These are phyloP conservation scores for Zaprionus capensis DNA, from an alignment of 1,140 invertebrate genomes.

Conservation along the genomic window DNA sequence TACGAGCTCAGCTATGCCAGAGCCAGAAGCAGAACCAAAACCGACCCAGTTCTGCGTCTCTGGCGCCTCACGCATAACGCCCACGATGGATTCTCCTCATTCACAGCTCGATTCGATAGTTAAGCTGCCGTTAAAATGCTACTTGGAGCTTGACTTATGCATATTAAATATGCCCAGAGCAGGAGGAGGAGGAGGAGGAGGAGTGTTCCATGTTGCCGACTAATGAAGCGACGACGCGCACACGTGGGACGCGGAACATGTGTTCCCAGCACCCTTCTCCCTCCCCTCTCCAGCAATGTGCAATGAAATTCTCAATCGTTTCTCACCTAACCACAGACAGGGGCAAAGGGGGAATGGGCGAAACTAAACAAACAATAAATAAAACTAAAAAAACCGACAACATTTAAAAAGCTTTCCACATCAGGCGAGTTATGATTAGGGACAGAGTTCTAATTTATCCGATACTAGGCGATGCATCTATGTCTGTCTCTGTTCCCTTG, in stretches of 20 bases:
- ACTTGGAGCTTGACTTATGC: conserved; percentile 68
- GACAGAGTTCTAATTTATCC: conserved; percentile 66
- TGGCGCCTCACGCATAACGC: conserved; percentile 73
- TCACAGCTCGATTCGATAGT: conserved; percentile 63
- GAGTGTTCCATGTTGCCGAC: conserved; percentile 34
- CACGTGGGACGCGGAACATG: conserved; percentile 38
- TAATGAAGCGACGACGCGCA: conserved; percentile 56
- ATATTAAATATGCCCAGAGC: conserved; percentile 51
- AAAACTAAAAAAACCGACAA: conserved; percentile 42
- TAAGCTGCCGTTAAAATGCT: conserved; percentile 66
- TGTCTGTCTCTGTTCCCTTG: conserved; percentile 9
- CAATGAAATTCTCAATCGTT: conserved; percentile 54
- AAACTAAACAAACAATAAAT: conserved; percentile 70
- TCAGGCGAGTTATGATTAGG: conserved; percentile 54
- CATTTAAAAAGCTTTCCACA: conserved; percentile 63
- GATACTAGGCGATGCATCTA: background rate
- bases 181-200: background rate
- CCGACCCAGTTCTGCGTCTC: conserved; percentile 3
- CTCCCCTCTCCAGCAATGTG: background rate
- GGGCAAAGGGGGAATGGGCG: background rate
- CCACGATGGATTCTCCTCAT: conserved; percentile 53
- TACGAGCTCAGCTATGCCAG: conserved; percentile 47
- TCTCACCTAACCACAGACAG: conserved; percentile 45
- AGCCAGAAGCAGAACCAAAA: background rate
- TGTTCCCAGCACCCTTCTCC: conserved; percentile 16